Conservation (phyloP, 2,888 invertebrate species). For the Tholera decimalis region DNA sequence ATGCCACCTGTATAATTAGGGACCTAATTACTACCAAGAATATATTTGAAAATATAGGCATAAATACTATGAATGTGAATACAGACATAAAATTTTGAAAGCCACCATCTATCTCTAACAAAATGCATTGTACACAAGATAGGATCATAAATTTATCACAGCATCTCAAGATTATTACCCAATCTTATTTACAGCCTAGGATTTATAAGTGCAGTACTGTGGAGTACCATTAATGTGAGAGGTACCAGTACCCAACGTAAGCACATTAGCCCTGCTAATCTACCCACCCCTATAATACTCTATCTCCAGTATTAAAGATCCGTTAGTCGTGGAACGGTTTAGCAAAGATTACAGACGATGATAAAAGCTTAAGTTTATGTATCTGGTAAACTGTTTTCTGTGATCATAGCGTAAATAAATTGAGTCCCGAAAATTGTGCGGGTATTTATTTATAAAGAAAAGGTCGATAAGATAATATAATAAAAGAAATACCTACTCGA, state of each 20-base stretch:
- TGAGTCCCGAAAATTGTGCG: conserved; percentile 3
- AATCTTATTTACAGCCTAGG: conserved; percentile 20
- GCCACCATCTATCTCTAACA: conserved; percentile 6
- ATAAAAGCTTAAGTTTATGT: conserved; percentile 35
- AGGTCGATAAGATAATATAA: too few species aligned
- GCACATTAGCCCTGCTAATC: conserved; percentile 46
- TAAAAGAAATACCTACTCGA: too few species aligned
- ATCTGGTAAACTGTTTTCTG: conserved; percentile 24
- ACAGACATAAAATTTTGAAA: conserved; percentile 1
- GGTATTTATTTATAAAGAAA: conserved; percentile 21
- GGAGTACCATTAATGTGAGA: conserved; percentile 15
- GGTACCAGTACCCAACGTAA: conserved; percentile 14
- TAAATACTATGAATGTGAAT: background rate
- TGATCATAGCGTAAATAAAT: conserved; percentile 27
- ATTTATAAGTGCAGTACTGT: conserved; percentile 44
- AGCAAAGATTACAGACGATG: conserved; percentile 52
- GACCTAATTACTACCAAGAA: too few species aligned
- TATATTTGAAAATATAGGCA: background rate
- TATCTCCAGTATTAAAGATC: conserved; percentile 56
- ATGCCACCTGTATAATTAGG: too few species aligned
- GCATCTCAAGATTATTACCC: conserved; percentile 1
- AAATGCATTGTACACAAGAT: conserved; percentile 11
- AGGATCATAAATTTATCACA: background rate
- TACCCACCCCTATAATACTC: conserved; percentile 53
- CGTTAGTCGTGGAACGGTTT: conserved; percentile 43